These are phyloP conservation scores for Motacilla alba DNA, from an alignment of 2,113 vertebrate species.

Conservation along the genomic window DNA sequence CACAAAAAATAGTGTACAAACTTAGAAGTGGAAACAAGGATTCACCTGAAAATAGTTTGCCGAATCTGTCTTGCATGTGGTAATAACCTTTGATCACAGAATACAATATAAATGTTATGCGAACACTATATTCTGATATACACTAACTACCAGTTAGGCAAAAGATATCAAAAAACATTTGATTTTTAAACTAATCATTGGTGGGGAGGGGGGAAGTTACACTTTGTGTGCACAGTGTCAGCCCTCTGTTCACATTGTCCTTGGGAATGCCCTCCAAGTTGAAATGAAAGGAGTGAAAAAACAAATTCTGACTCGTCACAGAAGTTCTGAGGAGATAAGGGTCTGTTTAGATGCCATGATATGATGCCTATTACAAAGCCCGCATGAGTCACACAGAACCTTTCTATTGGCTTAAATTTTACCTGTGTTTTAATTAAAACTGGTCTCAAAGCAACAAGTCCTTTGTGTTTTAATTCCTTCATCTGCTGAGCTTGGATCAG, in stretches of 20 bases:
- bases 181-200: background rate
- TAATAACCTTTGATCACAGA: background rate
- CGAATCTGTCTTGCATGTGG: background rate
- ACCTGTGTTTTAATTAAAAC: background rate
- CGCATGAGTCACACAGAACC: background rate
- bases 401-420: background rate
- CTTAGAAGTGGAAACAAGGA: background rate
- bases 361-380: accelerated
- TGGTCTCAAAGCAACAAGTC: background rate
- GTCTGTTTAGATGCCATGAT: background rate
- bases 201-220: background rate
- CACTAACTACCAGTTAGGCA: background rate
- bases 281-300: background rate
- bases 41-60: background rate
- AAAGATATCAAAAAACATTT: background rate
- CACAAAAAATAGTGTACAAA: background rate
- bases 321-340: background rate
- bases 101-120: background rate
- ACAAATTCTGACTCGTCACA: background rate
- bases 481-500: background rate
- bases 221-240: accelerated
- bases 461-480: background rate
- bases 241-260: background rate
- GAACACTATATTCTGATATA: background rate
- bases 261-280: background rate